Evolutionary conservation across 2,113 vertebrate species (phyloP).

Genomic region (Cavia aperea): DNA sequence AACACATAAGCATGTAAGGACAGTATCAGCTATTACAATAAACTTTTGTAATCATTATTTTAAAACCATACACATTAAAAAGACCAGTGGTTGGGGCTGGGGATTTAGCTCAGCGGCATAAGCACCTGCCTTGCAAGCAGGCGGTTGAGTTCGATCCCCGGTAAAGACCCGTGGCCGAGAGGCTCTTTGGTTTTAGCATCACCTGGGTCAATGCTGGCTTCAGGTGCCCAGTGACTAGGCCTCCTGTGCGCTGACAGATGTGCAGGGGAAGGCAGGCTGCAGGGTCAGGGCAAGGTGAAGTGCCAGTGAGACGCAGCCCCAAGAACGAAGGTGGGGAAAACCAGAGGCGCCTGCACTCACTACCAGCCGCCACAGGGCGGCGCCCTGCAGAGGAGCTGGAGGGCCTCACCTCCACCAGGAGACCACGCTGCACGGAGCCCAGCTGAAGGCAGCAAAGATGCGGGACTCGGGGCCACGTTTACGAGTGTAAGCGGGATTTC

Average conservation of each 20-base stretch:
- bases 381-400: neutral
- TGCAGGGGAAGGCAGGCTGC: neutral
- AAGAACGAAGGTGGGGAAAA: neutral
- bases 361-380: accelerated
- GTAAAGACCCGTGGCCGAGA: neutral
- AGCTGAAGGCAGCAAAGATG: neutral
- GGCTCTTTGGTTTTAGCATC: neutral
- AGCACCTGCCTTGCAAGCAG: too few species aligned
- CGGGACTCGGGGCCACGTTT: accelerated
- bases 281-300: neutral
- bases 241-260: neutral
- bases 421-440: neutral
- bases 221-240: neutral
- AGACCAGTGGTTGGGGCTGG: neutral
- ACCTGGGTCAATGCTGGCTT: neutral
- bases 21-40: neutral
- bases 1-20: neutral
- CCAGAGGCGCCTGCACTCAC: neutral
- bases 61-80: neutral
- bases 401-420: accelerated
- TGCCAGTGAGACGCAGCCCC: neutral
- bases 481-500: accelerated
- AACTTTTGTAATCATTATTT: neutral
- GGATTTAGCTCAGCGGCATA: too few species aligned
- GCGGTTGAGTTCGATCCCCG: too few species aligned